phyloP scores from a whole-genome alignment of 2,797 vertebrate genomes.

The Gila robusta region DNA sequence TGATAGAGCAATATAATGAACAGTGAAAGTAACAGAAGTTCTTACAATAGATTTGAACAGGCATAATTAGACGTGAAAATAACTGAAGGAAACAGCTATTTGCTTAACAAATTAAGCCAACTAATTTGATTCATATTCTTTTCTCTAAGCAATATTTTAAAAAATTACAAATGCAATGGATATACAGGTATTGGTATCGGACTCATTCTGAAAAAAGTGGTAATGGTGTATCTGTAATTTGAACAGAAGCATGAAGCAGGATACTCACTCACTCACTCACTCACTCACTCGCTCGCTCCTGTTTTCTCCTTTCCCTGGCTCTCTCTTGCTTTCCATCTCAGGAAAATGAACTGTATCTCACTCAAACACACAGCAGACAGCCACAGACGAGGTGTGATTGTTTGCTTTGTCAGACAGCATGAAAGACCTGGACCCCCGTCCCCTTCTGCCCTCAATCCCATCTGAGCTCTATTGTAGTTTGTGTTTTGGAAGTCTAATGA shows the following conservation, averaged over 20 bases:
- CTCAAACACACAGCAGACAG: constrained; percentile 39
- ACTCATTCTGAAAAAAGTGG: neutral
- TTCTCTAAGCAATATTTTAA: neutral
- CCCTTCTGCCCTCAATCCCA: constrained; percentile 50
- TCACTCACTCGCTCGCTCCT: neutral
- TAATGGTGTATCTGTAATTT: constrained; percentile 3
- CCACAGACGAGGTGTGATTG: constrained; percentile 41
- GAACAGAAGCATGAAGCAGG: constrained; percentile 51
- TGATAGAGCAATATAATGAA: too few relatives aligned
- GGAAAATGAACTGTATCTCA: constrained; percentile 30
- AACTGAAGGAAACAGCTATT: neutral
- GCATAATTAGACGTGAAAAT: neutral
- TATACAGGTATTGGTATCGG: neutral
- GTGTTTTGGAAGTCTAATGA: constrained; percentile 52
- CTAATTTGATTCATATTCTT: neutral
- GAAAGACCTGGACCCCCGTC: constrained; percentile 37
- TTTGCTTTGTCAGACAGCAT: constrained; percentile 53
- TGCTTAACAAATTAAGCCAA: neutral
- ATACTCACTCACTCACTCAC: constrained; percentile 7
- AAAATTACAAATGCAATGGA: neutral
- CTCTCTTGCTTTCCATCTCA: constrained; percentile 32
- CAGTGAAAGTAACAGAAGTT: neutral
- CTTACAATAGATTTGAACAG: neutral
- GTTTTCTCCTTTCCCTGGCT: neutral
- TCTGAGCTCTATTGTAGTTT: constrained; percentile 49